A percentile compares a stretch with the other conserved stretches of the same genome.
These are phyloP conservation scores for Cyprinella venusta DNA, from an alignment of 2,797 vertebrate species.

Conservation along the genomic window DNA sequence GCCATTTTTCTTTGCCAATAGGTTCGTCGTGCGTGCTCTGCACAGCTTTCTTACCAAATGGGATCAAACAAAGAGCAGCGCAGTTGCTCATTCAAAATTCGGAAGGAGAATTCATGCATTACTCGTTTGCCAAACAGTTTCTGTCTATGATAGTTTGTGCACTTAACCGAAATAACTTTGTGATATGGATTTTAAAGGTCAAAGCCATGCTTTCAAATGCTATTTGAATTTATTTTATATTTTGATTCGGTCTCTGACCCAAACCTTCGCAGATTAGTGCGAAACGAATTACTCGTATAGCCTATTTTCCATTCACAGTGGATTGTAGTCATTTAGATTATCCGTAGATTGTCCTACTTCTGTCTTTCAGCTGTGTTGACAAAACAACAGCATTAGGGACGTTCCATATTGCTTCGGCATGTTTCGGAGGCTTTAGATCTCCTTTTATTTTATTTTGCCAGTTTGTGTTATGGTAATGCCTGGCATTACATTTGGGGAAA, in stretches of 20 bases:
- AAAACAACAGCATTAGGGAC: background rate
- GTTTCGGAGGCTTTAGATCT: conserved; percentile 31
- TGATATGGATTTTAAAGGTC: background rate
- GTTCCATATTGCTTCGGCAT: conserved; percentile 17
- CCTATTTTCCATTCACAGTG: conserved; percentile 4
- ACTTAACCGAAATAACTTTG: background rate
- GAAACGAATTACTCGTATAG: background rate
- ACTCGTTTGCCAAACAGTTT: background rate
- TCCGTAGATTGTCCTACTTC: conserved; percentile 30
- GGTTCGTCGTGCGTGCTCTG: conserved; percentile 39
- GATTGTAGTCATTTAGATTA: conserved; percentile 16
- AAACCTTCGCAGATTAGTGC: conserved; percentile 17
- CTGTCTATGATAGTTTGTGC: background rate
- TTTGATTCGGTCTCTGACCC: background rate
- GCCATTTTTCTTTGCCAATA: conserved; percentile 46
- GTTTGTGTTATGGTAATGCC: conserved; percentile 68
- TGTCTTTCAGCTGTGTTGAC: background rate
- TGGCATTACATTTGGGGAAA: conserved; percentile 68
- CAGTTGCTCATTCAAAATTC: background rate
- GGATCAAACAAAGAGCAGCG: conserved; percentile 48
- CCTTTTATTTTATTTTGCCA: conserved; percentile 18
- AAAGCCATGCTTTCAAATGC: background rate
- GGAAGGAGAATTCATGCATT: background rate
- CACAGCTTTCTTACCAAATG: conserved; percentile 41
- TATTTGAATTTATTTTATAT: conserved; percentile 9